These are phyloP conservation scores for Notodonta ziczac DNA, from an alignment of 2,888 invertebrate species.

Conservation along the genomic window DNA sequence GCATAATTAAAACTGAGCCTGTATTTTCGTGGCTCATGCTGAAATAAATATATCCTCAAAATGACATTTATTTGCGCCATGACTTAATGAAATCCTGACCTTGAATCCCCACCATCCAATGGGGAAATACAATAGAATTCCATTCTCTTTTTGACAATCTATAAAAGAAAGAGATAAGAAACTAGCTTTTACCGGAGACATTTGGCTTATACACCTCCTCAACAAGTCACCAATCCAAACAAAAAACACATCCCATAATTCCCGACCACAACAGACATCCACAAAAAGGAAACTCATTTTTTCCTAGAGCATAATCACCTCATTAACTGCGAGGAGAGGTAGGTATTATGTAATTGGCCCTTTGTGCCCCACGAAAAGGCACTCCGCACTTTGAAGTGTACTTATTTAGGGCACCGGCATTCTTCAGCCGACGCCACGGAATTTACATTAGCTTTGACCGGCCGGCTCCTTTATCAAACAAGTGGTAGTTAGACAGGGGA, in stretches of 20 bases:
- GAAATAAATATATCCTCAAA: no score
- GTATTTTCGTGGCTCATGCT: no score
- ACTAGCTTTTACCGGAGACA: no score
- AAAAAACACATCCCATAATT: background rate
- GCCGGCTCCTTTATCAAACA: slow-evolving; percentile 4
- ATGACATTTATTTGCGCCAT: no score
- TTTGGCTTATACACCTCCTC: no score
- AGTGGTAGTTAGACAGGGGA: slow-evolving; percentile 1
- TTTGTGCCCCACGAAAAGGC: slow-evolving; percentile 3
- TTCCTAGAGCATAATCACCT: slow-evolving; percentile 6
- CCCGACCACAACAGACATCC: background rate
- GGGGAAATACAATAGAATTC: no score
- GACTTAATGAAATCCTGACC: no score
- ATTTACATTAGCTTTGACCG: slow-evolving; percentile 8
- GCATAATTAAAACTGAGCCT: no score
- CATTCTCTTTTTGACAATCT: no score
- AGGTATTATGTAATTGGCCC: slow-evolving; percentile 9
- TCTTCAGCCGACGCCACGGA: slow-evolving; percentile 4
- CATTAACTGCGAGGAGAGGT: slow-evolving; percentile 6
- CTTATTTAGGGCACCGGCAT: slow-evolving; percentile 7
- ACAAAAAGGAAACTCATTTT: slow-evolving; percentile 3
- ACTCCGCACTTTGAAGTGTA: slow-evolving; percentile 8
- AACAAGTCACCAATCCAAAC: background rate
- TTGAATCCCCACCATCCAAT: no score
- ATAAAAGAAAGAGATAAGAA: no score